Evolutionary conservation across 2,888 invertebrate species (phyloP).

Genomic region (Autographa gamma): DNA sequence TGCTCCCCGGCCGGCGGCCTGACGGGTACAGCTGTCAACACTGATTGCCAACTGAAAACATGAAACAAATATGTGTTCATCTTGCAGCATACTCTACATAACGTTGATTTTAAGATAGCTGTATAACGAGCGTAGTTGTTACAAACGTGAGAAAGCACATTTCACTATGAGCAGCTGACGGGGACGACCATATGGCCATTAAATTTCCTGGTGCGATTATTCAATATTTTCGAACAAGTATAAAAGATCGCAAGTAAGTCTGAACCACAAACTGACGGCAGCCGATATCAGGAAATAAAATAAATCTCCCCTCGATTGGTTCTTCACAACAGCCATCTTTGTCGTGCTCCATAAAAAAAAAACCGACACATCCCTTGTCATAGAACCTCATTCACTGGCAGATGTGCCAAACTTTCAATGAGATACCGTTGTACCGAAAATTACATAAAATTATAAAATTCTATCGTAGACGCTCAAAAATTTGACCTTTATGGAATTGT

Average conservation of each 20-base stretch:
- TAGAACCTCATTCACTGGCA: constrained; percentile 14
- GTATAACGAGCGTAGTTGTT: neutral
- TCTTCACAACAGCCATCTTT: constrained; percentile 21
- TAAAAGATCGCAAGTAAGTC: constrained; percentile 17
- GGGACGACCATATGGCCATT: constrained; percentile 25
- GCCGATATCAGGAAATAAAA: neutral
- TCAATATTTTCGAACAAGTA: constrained; percentile 28
- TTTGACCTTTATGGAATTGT: neutral
- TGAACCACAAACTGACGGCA: constrained; percentile 19
- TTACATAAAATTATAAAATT: neutral
- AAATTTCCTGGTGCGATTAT: constrained; percentile 41
- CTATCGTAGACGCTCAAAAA: neutral
- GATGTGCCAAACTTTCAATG: neutral
- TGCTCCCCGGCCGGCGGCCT: constrained; percentile 19
- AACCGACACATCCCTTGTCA: constrained; percentile 24
- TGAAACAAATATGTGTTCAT: constrained; percentile 10
- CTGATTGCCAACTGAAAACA: constrained; percentile 27
- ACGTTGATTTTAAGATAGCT: neutral
- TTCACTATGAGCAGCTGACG: constrained; percentile 33
- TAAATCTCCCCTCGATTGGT: constrained; percentile 21
- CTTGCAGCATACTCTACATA: neutral
- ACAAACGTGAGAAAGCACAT: constrained; percentile 19
- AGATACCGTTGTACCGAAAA: neutral
- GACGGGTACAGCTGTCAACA: constrained; percentile 17
- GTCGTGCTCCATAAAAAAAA: constrained; percentile 35